Evolutionary conservation across 2,113 vertebrate genomes (phyloP).

Genomic region (Heterotilapia buettikoferi): DNA sequence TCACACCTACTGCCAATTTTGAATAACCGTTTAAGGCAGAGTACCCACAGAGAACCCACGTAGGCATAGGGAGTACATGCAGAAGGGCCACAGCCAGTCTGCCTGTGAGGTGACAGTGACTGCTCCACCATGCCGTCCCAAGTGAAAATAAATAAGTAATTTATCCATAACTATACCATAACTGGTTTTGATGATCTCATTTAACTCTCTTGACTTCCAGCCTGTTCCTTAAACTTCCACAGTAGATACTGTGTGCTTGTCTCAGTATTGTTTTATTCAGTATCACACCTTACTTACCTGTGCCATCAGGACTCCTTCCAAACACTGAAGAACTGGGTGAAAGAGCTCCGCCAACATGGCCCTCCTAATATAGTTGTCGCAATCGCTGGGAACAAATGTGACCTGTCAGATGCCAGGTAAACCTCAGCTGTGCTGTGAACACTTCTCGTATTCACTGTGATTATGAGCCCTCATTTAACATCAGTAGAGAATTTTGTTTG

Average conservation of each 20-base stretch:
- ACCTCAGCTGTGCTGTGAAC: not conserved
- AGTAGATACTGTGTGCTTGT: not conserved
- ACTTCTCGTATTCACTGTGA: not conserved
- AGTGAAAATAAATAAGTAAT: not conserved
- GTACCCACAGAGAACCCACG: not conserved
- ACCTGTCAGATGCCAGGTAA: constrained; percentile 91
- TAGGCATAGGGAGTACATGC: not conserved
- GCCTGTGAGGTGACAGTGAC: not conserved
- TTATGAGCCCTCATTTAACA: not conserved
- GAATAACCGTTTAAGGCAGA: not conserved
- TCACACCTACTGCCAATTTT: not conserved
- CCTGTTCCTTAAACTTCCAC: not conserved
- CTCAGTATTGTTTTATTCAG: not conserved
- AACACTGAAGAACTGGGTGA: constrained; percentile 97
- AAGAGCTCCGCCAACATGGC: constrained; percentile 93
- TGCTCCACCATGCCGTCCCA: not conserved
- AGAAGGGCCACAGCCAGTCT: not conserved
- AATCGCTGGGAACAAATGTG: constrained; percentile 97
- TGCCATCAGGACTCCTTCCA: constrained; percentile 88
- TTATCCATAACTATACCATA: not conserved
- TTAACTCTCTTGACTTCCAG: not conserved
- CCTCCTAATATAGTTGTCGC: constrained; percentile 96
- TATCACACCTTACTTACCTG: not conserved
- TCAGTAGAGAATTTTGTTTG: not conserved
- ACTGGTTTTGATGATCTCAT: not conserved